A percentile compares a stretch with the other conserved stretches of the same genome.
phyloP scores from a whole-genome alignment of 2,113 vertebrate species.

The Bucco capensis region DNA sequence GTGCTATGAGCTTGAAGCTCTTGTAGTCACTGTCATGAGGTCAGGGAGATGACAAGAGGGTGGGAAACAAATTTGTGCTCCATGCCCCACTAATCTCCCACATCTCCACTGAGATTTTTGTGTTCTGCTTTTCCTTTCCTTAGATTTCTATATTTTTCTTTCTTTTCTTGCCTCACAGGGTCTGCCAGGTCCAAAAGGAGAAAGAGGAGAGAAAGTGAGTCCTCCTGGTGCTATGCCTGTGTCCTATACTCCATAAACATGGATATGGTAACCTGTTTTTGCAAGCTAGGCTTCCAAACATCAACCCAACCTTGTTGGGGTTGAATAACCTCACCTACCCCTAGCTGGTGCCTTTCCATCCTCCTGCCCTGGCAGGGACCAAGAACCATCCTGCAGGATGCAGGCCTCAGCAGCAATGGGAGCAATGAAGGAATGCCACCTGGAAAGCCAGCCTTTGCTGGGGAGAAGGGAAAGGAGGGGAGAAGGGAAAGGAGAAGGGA shows the following conservation, averaged over 20 bases:
- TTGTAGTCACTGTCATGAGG: not conserved
- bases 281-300: not conserved
- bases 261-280: not conserved
- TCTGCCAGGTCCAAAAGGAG: constrained; percentile 87
- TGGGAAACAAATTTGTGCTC: not conserved
- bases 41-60: not conserved
- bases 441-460: not conserved
- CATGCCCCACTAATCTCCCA: not conserved
- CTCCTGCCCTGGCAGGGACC: not conserved
- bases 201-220: constrained; percentile 90
- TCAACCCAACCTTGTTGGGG: not conserved
- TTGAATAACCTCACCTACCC: not conserved
- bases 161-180: constrained; percentile 71
- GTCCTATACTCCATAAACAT: not conserved
- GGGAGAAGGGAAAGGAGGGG: not conserved
- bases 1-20: not conserved
- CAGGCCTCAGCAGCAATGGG: not conserved
- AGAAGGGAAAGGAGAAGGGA: too few species aligned
- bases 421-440: not conserved
- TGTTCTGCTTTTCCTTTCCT: not conserved
- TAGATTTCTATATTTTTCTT: not conserved
- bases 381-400: not conserved
- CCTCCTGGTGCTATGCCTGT: not conserved
- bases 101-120: not conserved
- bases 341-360: not conserved